phyloP scores from a whole-genome alignment of 2,888 invertebrate genomes.

The Diploptera punctata region DNA sequence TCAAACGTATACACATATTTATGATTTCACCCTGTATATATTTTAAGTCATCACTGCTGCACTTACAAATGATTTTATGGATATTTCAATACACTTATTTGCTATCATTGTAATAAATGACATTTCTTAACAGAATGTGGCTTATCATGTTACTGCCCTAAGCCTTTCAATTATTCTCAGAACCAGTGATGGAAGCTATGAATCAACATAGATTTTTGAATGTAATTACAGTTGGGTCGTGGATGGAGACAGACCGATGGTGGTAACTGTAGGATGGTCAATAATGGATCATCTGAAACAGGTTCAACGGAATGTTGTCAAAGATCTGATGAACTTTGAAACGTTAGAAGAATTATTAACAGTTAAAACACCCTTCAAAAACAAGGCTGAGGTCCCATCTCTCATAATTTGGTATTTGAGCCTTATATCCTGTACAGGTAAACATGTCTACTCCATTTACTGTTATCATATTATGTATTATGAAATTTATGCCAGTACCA shows the following conservation, averaged over 20 bases:
- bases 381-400: conserved; percentile 6
- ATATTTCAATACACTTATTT: too few species aligned
- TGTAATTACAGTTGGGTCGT: not conserved
- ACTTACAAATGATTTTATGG: not conserved
- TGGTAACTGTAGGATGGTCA: not conserved
- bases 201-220: not conserved
- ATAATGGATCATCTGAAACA: not conserved
- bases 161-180: too few species aligned
- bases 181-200: too few species aligned
- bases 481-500: not conserved
- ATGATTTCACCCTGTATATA: not conserved
- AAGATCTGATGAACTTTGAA: not conserved
- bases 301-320: not conserved
- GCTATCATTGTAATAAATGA: too few species aligned
- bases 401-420: not conserved
- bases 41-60: not conserved
- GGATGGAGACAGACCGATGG: not conserved
- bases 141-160: too few species aligned
- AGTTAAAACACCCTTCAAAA: not conserved
- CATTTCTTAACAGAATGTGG: too few species aligned
- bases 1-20: not conserved
- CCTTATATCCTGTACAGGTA: not conserved
- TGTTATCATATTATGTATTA: not conserved
- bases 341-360: not conserved
- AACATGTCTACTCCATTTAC: not conserved